phyloP scores from a whole-genome alignment of 2,888 invertebrate species.

The Therioaphis trifolii region DNA sequence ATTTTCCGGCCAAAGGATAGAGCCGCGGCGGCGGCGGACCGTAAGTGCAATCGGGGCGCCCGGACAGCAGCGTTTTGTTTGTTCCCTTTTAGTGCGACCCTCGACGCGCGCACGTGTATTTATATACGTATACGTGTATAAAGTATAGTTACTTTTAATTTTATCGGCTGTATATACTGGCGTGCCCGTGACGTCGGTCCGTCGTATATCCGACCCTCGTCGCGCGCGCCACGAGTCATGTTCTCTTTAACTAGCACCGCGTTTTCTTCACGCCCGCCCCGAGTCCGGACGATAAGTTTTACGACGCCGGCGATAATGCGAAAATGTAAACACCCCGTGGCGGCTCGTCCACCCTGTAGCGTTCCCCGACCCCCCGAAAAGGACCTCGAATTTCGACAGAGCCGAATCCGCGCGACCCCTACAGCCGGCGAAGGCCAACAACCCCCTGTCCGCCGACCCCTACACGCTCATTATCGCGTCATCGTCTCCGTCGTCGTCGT shows the following conservation, averaged over 20 bases:
- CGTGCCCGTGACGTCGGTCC: background rate
- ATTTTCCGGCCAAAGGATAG: conserved; percentile 4
- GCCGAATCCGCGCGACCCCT: too few species aligned
- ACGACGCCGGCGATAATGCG: conserved; percentile 15
- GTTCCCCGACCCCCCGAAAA: too few species aligned
- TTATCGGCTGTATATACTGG: too few species aligned
- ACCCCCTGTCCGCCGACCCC: too few species aligned
- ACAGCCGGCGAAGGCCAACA: too few species aligned
- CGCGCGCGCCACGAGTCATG: background rate
- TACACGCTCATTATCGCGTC: too few species aligned
- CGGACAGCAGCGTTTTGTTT: conserved; percentile 1
- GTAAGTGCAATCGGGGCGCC: conserved; percentile 1
- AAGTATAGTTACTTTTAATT: conserved; percentile 44
- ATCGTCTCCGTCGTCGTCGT: too few species aligned
- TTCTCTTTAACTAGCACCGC: background rate
- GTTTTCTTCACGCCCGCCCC: conserved; percentile 7
- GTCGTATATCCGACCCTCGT: background rate
- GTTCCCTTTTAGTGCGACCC: conserved; percentile 16
- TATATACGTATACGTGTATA: background rate
- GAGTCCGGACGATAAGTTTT: conserved; percentile 10
- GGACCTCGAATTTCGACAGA: too few species aligned
- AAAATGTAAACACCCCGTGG: conserved; percentile 37
- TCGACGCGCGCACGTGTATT: background rate
- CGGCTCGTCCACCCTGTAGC: conserved; percentile 6
- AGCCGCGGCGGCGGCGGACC: background rate